Evolutionary conservation across 2,888 invertebrate species (phyloP).

Genomic region (Lamellibrachia columna): DNA sequence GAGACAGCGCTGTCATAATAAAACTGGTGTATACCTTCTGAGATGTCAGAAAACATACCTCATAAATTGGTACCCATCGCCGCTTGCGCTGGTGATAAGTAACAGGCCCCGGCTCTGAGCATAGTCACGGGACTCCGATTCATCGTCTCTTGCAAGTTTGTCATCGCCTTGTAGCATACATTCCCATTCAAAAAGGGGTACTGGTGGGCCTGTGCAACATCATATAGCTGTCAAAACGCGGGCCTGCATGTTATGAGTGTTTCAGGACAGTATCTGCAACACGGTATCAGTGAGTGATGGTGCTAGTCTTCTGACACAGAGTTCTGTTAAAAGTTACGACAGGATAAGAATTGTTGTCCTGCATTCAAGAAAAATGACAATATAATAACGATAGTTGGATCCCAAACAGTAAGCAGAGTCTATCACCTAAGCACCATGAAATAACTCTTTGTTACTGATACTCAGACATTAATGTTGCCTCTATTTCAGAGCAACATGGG

Average conservation of each 20-base stretch:
- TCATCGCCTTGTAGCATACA: neutral
- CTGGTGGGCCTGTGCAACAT: too few species aligned
- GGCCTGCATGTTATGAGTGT: neutral
- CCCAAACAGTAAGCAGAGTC: too few species aligned
- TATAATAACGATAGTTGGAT: too few species aligned
- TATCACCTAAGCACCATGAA: neutral
- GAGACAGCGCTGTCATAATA: neutral
- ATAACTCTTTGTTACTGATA: neutral
- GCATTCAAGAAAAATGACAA: too few species aligned
- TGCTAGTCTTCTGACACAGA: too few species aligned
- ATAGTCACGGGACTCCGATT: neutral
- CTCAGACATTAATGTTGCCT: neutral
- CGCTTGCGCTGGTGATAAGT: neutral
- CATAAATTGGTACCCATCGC: neutral
- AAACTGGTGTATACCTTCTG: neutral
- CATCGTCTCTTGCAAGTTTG: neutral
- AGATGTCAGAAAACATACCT: constrained; percentile 3
- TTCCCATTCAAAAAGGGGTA: neutral
- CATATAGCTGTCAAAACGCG: neutral
- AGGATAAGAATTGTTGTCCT: too few species aligned
- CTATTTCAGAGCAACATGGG: constrained; percentile 35
- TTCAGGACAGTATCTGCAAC: neutral
- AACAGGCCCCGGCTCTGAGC: neutral
- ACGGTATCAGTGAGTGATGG: neutral
- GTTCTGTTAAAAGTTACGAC: too few species aligned